Evolutionary conservation across 2,888 invertebrate species (phyloP).

Genomic region (Microctonus aethiopoides): DNA sequence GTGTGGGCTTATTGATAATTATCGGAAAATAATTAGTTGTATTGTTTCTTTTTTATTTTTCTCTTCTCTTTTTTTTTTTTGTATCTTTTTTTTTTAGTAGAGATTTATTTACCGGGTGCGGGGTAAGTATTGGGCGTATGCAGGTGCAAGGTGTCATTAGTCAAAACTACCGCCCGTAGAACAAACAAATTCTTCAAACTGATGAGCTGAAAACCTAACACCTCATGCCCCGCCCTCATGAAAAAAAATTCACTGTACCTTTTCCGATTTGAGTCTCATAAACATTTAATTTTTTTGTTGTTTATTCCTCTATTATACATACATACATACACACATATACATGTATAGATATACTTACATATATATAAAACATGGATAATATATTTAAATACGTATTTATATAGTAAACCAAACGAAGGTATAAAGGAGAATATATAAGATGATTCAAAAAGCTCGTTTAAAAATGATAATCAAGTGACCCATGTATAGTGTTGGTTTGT

Average conservation of each 20-base stretch:
- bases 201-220: constrained; percentile 44
- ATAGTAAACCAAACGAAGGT: constrained; percentile 19
- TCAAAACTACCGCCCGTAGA: constrained; percentile 46
- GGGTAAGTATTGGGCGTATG: constrained; percentile 23
- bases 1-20: neutral
- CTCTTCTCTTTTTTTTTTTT: no score
- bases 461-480: constrained; percentile 14
- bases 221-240: constrained; percentile 28
- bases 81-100: neutral
- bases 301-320: no score
- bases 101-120: constrained; percentile 2
- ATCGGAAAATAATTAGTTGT: neutral
- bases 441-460: constrained; percentile 19
- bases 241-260: constrained; percentile 14
- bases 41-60: neutral
- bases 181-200: constrained; percentile 49
- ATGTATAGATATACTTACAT: no score
- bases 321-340: constrained; percentile 3
- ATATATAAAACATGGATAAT: neutral
- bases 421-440: neutral
- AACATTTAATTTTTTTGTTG: constrained; percentile 26
- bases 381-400: constrained; percentile 2
- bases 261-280: constrained; percentile 10
- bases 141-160: constrained; percentile 51
- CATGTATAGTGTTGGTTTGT: neutral